These are phyloP conservation scores for Crotalus horridus DNA, from an alignment of 2,113 vertebrate genomes.

Conservation along the genomic window DNA sequence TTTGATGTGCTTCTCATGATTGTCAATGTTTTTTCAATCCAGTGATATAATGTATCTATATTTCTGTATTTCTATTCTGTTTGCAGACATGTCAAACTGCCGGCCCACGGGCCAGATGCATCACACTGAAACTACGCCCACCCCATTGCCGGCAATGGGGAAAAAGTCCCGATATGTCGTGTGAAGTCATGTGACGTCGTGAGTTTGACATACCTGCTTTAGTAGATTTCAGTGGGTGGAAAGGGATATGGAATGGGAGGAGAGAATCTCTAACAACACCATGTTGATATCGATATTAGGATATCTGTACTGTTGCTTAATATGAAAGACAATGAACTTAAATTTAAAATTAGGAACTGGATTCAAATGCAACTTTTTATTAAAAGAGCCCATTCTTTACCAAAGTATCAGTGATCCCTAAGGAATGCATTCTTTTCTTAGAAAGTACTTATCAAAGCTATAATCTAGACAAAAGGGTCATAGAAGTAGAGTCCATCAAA, in stretches of 20 bases:
- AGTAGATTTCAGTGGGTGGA: not conserved
- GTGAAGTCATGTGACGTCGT: too few relatives aligned
- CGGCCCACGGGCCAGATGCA: too few relatives aligned
- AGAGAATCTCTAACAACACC: not conserved
- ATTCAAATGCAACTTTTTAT: not conserved
- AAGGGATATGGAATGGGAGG: not conserved
- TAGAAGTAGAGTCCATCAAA: conserved; percentile 42
- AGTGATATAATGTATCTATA: not conserved
- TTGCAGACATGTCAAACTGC: too few relatives aligned
- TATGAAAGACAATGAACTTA: not conserved
- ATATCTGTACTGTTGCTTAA: not conserved
- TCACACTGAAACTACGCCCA: too few relatives aligned
- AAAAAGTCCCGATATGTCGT: too few relatives aligned
- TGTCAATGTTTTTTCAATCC: not conserved
- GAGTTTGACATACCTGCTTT: too few relatives aligned
- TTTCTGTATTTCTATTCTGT: not conserved
- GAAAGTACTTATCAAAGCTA: conserved; percentile 38
- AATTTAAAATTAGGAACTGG: not conserved
- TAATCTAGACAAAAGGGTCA: conserved; percentile 9
- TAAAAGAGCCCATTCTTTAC: not conserved
- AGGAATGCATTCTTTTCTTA: conserved; percentile 40
- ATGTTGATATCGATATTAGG: not conserved
- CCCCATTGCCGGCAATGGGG: too few relatives aligned
- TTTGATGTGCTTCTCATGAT: not conserved
- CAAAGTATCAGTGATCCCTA: conserved; percentile 28